Conservation (phyloP, 2,113 vertebrate genomes). For the Saimiri boliviensis region DNA sequence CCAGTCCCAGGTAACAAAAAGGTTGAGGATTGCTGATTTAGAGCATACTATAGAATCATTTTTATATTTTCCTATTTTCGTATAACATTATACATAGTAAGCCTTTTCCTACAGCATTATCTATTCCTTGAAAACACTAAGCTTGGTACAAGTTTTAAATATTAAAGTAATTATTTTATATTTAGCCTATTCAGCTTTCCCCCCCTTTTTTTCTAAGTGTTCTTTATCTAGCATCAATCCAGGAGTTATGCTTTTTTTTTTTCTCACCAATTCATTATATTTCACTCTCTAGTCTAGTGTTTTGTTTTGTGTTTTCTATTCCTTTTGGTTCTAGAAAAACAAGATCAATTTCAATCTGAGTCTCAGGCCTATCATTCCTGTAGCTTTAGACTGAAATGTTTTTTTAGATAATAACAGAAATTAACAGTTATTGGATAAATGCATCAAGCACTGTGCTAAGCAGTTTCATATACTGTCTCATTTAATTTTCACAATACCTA, state of each 20-base stretch:
- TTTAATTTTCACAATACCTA: background rate
- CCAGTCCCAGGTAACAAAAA: no score
- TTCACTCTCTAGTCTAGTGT: background rate
- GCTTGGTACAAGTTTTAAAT: background rate
- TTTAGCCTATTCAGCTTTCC: background rate
- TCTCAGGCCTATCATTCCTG: background rate
- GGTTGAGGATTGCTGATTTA: background rate
- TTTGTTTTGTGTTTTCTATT: background rate
- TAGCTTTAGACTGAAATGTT: background rate
- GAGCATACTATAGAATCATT: background rate
- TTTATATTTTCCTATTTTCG: constrained; percentile 17
- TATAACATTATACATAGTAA: background rate
- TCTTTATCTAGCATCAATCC: background rate
- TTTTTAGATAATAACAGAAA: constrained; percentile 32
- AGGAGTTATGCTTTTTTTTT: background rate
- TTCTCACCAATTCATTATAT: background rate
- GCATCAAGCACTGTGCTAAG: background rate
- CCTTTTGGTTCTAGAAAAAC: constrained; percentile 10
- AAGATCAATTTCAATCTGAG: background rate
- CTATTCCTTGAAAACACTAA: background rate
- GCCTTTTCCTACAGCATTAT: background rate
- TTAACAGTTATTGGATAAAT: background rate
- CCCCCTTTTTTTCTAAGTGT: background rate
- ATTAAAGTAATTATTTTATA: background rate
- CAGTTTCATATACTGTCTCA: background rate